These are phyloP conservation scores for Chinchilla lanigera DNA, from an alignment of 2,113 vertebrate species.

Conservation along the genomic window DNA sequence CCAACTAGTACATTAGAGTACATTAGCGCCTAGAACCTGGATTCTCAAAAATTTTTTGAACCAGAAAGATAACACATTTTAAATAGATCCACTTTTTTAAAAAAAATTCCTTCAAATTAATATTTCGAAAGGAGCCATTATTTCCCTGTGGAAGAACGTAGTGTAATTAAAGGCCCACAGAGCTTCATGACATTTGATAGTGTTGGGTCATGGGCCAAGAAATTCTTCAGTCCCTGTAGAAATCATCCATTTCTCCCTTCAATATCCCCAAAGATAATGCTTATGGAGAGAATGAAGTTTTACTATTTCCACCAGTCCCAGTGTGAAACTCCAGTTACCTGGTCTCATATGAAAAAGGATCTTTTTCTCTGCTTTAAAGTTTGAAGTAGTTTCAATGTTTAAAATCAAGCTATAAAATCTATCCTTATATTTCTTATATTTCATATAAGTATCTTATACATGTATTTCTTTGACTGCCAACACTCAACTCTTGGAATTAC, in stretches of 20 bases:
- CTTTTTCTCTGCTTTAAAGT: not conserved
- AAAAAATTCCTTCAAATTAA: not conserved
- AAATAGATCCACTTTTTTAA: not conserved
- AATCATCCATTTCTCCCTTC: not conserved
- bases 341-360: not conserved
- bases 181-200: not conserved
- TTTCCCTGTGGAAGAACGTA: not conserved
- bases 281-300: not conserved
- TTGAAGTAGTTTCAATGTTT: not conserved
- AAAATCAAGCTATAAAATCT: not conserved
- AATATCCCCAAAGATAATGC: not conserved
- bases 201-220: not conserved
- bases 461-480: not conserved
- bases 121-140: not conserved
- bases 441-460: not conserved
- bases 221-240: not conserved
- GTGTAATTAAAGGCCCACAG: not conserved
- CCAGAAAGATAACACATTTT: not conserved
- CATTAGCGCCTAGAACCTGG: not conserved
- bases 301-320: not conserved
- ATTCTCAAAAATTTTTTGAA: not conserved
- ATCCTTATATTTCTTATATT: not conserved
- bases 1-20: not conserved
- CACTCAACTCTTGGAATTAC: not conserved
- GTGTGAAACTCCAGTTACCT: conserved; percentile 24